Evolutionary conservation across 2,888 invertebrate species (phyloP), one percentile per base, ranked within the genome.

Genomic region (Lacanobia oleracea): DNA sequence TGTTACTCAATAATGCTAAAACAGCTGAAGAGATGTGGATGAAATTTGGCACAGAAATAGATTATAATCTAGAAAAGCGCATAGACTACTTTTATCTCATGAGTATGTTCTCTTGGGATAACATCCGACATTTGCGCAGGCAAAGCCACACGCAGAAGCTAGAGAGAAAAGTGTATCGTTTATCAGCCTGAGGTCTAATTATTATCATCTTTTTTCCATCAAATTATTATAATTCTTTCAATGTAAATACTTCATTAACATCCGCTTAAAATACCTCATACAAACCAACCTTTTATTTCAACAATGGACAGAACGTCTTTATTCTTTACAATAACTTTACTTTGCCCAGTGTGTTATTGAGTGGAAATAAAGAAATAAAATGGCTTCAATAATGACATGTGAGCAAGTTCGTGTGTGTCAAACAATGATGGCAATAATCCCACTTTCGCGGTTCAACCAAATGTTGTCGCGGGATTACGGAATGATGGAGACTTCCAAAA

Each of bases 361-460:
- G 72, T 81, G 72, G 37, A 86, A 87, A 82, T 85, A 84, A 83
- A 82, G 60, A 87, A 92, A 91, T 88, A 83, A 90, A 91, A 87
- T 89, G 84, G 86, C 70, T 91, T 85, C 81, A 73, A 86, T 91
- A 93, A 93, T 92, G 88, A 91, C 88, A 88, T 85, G 88, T 81
- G 81, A 88, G 73, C 84, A 81, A 84, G 88, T 86, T 86, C 89
- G 86, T 89, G 91, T 90, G 86, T 89, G 91, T 91, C 92, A 91
- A 90, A 93, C 92, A 93, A 94, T 92, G 89, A 89, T 87, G 87
- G 85, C 84, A 89, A 87, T 84, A 89, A 89, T 91, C 78, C 90
- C 89, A 93, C 91, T 94, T 94, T 93, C 93, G 93, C 91, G 92
- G 93, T 92, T 88, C 86, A 78, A 82, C 93, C 94, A 94, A 94